Percentiles rank a stretch among this genome's conserved stretches.
These are phyloP conservation scores for Huso huso DNA, from an alignment of 2,797 vertebrate genomes.

Conservation along the genomic window DNA sequence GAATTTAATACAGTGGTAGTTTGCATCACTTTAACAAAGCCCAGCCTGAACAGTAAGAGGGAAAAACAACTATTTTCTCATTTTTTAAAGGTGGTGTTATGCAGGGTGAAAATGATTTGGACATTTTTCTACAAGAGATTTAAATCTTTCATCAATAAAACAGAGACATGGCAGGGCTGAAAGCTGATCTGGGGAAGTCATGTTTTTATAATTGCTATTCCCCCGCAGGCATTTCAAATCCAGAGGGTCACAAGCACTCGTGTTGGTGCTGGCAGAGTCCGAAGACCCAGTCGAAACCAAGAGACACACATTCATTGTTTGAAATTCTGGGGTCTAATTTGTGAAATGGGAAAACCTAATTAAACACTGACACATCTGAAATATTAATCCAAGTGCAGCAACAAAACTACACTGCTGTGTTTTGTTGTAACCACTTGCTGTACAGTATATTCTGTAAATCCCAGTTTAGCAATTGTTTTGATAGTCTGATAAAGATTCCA, in stretches of 20 bases:
- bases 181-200: slow-evolving; percentile 71
- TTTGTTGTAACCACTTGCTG: slow-evolving; percentile 51
- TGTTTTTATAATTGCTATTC: slow-evolving; percentile 88
- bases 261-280: slow-evolving; percentile 35
- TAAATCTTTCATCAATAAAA: slow-evolving; percentile 78
- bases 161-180: slow-evolving; percentile 64
- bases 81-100: neutral
- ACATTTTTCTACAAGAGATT: slow-evolving; percentile 58
- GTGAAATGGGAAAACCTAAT: slow-evolving; percentile 62
- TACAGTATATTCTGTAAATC: slow-evolving; percentile 29
- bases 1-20: too few relatives aligned
- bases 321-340: slow-evolving; percentile 73
- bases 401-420: slow-evolving; percentile 49
- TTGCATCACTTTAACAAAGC: too few relatives aligned
- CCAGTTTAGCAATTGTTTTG: slow-evolving; percentile 21
- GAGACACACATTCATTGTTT: slow-evolving; percentile 83
- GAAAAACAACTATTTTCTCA: slow-evolving; percentile 35
- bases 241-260: slow-evolving; percentile 67
- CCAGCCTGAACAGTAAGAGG: slow-evolving; percentile 27
- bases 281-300: slow-evolving; percentile 47
- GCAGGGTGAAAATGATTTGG: slow-evolving; percentile 56
- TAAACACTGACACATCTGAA: slow-evolving; percentile 62
- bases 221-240: slow-evolving; percentile 72
- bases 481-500: slow-evolving; percentile 52
- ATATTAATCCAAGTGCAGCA: slow-evolving; percentile 59